Conservation (phyloP, 2,113 vertebrate species). For the Lamprotornis superbus region DNA sequence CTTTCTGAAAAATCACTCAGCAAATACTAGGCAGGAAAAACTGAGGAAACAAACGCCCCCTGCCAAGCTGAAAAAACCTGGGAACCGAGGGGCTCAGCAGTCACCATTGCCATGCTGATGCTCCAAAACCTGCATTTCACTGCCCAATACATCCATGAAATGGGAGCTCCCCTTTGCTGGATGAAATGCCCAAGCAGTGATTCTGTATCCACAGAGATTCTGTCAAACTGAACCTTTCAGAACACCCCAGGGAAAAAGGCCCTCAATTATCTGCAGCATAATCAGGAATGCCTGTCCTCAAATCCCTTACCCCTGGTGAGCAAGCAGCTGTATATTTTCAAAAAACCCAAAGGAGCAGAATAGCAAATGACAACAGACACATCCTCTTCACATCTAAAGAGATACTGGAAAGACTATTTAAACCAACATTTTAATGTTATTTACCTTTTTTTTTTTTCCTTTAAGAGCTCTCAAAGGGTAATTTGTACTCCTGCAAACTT, state of each 20-base stretch:
- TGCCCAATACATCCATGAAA: not conserved
- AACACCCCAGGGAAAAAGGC: not conserved
- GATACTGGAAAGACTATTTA: not conserved
- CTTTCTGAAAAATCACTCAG: not conserved
- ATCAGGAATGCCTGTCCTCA: not conserved
- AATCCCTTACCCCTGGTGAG: not conserved
- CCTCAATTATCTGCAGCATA: not conserved
- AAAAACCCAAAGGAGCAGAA: not conserved
- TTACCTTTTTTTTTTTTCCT: not conserved
- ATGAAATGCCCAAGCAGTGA: not conserved
- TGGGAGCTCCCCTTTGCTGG: not conserved
- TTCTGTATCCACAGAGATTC: not conserved
- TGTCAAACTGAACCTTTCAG: not conserved
- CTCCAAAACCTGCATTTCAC: not conserved
- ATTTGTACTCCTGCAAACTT: not conserved
- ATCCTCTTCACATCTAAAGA: not conserved
- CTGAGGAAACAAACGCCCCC: not conserved
- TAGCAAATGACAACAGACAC: not conserved
- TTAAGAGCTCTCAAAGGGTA: not conserved
- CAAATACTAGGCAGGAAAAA: not conserved
- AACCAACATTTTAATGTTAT: constrained; percentile 6
- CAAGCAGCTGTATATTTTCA: not conserved
- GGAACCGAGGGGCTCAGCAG: not conserved
- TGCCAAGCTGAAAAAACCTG: not conserved
- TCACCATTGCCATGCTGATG: not conserved